These are phyloP conservation scores for Euleptes europaea DNA, from an alignment of 2,113 vertebrate genomes.

Conservation along the genomic window DNA sequence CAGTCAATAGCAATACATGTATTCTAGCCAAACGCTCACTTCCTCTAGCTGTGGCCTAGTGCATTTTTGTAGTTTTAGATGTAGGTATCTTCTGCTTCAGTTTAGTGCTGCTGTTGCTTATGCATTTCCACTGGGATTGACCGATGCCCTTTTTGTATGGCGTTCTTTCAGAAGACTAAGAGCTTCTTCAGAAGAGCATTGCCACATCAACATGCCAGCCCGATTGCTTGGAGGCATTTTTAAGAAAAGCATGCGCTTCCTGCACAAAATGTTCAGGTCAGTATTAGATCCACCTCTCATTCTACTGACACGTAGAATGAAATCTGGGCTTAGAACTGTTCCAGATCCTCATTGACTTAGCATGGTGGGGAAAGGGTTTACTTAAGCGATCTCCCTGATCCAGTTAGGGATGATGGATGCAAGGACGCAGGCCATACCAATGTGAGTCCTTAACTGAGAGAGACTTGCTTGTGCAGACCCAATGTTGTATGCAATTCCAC, in stretches of 20 bases:
- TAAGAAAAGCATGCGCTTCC: slow-evolving; percentile 33
- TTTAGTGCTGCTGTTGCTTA: not conserved
- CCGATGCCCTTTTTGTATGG: slow-evolving; percentile 4
- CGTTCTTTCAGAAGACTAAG: slow-evolving; percentile 46
- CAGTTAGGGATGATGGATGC: no score
- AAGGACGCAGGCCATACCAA: not conserved
- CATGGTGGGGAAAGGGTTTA: not conserved
- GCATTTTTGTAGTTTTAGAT: slow-evolving; percentile 29
- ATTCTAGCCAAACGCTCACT: not conserved
- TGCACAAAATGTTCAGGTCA: not conserved
- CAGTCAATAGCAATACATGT: not conserved
- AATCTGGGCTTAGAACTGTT: no score
- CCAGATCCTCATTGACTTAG: not conserved
- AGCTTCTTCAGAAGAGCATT: slow-evolving; percentile 17
- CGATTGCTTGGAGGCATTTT: slow-evolving; percentile 52
- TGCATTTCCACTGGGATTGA: slow-evolving; percentile 9
- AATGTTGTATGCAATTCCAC: not conserved
- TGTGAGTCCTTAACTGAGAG: no score
- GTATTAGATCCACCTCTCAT: not conserved
- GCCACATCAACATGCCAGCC: slow-evolving; percentile 35
- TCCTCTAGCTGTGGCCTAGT: not conserved
- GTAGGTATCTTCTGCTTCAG: slow-evolving; percentile 18
- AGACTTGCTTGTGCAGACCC: no score
- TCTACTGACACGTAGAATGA: not conserved
- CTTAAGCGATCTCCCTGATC: not conserved